phyloP scores from a whole-genome alignment of 2,888 invertebrate genomes.

The Tetranychus piercei region DNA sequence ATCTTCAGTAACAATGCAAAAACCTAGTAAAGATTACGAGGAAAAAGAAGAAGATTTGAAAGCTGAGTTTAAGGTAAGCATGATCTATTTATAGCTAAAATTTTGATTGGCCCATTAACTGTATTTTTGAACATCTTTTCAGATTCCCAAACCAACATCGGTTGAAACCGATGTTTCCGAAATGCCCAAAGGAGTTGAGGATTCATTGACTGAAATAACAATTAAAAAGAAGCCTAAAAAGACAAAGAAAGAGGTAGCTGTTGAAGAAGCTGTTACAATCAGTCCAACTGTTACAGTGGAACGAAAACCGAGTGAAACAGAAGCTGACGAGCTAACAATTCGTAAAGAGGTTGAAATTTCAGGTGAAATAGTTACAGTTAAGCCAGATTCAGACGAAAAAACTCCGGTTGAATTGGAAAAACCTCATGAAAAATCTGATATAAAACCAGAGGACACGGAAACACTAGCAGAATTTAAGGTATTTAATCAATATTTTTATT shows the following conservation, averaged over 20 bases:
- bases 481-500: not conserved
- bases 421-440: not conserved
- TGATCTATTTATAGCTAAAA: not conserved
- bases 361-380: not conserved
- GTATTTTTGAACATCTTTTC: not conserved
- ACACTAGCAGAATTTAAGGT: not conserved
- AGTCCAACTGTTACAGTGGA: not conserved
- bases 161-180: not conserved
- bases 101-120: not conserved
- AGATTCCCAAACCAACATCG: not conserved
- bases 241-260: not conserved
- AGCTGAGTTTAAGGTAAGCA: not conserved
- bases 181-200: conserved; percentile 10
- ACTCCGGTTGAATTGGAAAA: not conserved
- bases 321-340: not conserved
- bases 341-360: not conserved
- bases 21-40: not conserved
- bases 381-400: not conserved
- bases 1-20: not conserved
- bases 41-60: not conserved
- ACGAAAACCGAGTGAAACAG: not conserved
- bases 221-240: conserved; percentile 28
- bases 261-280: not conserved
- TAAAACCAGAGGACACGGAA: not conserved
- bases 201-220: conserved; percentile 24